A percentile compares a stretch with the other conserved stretches of the same genome.
phyloP scores from a whole-genome alignment of 2,797 vertebrate species.

The Lates japonicus region DNA sequence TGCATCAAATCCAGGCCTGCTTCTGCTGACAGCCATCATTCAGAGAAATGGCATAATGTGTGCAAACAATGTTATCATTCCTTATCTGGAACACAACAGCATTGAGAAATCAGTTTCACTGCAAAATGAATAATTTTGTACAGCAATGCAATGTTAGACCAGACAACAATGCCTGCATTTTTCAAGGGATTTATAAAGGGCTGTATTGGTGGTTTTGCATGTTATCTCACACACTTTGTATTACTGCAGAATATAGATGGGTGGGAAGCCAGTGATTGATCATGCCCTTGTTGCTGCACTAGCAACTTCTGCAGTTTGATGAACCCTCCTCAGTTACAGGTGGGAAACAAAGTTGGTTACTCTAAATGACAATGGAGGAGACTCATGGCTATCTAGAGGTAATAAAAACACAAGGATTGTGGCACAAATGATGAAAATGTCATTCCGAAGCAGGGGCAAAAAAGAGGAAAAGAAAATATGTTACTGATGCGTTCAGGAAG shows the following conservation, averaged over 20 bases:
- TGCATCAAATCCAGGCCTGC: slow-evolving; percentile 35
- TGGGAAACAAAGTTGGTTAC: neutral
- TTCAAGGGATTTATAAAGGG: slow-evolving; percentile 25
- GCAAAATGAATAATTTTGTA: slow-evolving; percentile 48
- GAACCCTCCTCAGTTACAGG: neutral
- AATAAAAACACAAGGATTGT: neutral
- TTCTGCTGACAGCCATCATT: slow-evolving; percentile 67
- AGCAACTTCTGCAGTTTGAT: neutral
- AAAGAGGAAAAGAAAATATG: neutral
- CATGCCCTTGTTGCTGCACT: neutral
- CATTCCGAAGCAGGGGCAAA: slow-evolving; percentile 3
- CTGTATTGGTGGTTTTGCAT: slow-evolving; percentile 47
- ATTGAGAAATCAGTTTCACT: slow-evolving; percentile 57
- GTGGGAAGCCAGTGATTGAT: slow-evolving; percentile 16
- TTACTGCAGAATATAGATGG: slow-evolving; percentile 22
- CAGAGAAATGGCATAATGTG: slow-evolving; percentile 54
- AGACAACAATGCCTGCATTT: slow-evolving; percentile 44
- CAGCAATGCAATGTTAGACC: slow-evolving; percentile 29
- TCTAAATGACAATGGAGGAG: neutral
- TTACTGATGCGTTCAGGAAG: neutral
- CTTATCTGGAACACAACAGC: slow-evolving; percentile 57
- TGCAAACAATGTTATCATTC: slow-evolving; percentile 68
- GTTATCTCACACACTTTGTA: slow-evolving; percentile 7
- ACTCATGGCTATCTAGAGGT: neutral
- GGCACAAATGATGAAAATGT: neutral